Conservation (phyloP, 2,113 vertebrate genomes). For the Aptenodytes forsteri region DNA sequence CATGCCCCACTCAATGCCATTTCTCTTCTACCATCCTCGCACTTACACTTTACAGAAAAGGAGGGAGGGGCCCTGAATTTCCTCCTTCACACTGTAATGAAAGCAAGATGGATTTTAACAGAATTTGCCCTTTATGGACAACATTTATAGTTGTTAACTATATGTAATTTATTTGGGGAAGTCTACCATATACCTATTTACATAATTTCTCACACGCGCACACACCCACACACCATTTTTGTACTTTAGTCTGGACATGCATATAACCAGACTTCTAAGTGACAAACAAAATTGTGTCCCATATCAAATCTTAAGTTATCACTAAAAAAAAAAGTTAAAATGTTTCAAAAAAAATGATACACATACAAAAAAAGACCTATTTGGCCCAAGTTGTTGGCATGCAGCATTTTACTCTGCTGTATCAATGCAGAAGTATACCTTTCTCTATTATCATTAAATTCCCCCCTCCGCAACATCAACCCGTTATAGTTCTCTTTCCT, state of each 20-base stretch:
- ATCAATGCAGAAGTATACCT: neutral
- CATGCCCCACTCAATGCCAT: neutral
- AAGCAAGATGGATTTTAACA: neutral
- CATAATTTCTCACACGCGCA: neutral
- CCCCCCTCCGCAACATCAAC: rapidly evolving
- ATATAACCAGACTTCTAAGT: neutral
- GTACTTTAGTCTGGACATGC: neutral
- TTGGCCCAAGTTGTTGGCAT: neutral
- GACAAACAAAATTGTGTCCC: neutral
- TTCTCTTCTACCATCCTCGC: neutral
- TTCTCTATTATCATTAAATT: neutral
- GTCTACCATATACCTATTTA: neutral
- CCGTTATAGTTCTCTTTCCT: neutral
- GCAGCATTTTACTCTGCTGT: neutral
- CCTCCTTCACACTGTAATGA: neutral
- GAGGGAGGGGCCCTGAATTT: neutral
- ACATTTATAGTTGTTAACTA: neutral
- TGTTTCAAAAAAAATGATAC: neutral
- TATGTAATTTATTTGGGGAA: neutral
- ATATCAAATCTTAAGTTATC: neutral
- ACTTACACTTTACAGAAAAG: neutral
- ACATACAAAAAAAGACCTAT: neutral
- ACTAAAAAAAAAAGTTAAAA: neutral
- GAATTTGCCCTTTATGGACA: neutral
- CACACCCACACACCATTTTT: rapidly evolving